phyloP scores from a whole-genome alignment of 35 echinoderm and acorn worm genomes.

The Apostichopus californicus region DNA sequence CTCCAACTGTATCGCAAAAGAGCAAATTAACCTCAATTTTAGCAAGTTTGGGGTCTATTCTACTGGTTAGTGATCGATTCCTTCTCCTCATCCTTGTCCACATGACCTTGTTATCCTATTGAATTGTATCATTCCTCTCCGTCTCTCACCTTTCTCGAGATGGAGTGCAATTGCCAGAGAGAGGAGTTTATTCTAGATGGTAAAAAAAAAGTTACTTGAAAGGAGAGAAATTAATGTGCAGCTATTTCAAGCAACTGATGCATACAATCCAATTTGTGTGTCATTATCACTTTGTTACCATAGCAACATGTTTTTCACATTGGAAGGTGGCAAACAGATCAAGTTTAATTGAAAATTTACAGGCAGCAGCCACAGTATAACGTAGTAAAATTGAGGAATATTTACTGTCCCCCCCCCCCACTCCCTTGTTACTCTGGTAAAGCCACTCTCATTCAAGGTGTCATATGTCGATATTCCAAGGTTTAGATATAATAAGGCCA shows the following conservation, averaged over 20 bases:
- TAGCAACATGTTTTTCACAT: neutral
- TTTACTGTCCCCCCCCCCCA: neutral
- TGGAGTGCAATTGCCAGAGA: neutral
- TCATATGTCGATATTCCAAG: neutral
- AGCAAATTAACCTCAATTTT: constrained; percentile 53
- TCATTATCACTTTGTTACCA: constrained; percentile 30
- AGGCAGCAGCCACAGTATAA: neutral
- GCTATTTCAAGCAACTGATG: neutral
- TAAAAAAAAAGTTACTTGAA: neutral
- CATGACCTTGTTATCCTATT: constrained; percentile 6
- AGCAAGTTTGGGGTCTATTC: neutral
- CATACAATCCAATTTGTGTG: constrained; percentile 8
- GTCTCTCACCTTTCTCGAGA: neutral
- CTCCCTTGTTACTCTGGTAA: neutral
- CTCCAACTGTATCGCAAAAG: constrained; percentile 39
- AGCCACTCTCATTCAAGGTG: neutral
- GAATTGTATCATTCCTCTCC: neutral
- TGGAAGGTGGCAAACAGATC: constrained; percentile 33
- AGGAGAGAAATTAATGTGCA: neutral
- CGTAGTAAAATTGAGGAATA: neutral
- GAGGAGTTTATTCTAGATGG: neutral
- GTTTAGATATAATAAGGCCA: neutral
- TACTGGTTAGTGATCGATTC: constrained; percentile 1
- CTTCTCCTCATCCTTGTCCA: constrained; percentile 5
- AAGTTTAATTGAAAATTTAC: neutral